These are phyloP conservation scores for Caloenas nicobarica DNA, from an alignment of 2,113 vertebrate species.

Conservation along the genomic window DNA sequence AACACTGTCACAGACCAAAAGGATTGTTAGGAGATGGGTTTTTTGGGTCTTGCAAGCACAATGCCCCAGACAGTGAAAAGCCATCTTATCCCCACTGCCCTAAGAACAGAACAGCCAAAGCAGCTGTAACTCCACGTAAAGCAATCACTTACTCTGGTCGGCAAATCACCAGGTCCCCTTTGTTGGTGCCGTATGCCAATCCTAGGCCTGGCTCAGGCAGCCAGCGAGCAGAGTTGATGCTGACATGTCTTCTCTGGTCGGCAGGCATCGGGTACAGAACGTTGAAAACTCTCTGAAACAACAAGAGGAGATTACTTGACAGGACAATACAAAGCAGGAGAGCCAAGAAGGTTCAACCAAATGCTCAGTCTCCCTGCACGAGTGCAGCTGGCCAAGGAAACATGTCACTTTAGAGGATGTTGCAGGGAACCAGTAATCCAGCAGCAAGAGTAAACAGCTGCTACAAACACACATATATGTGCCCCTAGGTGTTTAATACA, in stretches of 20 bases:
- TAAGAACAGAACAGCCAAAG: not conserved
- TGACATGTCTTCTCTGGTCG: slow-evolving; percentile 96
- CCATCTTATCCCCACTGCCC: not conserved
- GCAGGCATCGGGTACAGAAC: slow-evolving; percentile 99
- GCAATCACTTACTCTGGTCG: slow-evolving; percentile 92
- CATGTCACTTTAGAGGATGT: not conserved
- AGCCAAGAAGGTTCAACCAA: not conserved
- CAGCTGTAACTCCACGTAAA: not conserved
- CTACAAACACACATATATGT: not conserved
- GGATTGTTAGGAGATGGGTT: not conserved
- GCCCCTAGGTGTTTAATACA: not conserved
- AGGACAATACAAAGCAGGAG: not conserved
- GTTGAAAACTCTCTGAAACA: slow-evolving; percentile 94
- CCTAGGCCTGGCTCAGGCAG: slow-evolving; percentile 95
- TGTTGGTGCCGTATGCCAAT: slow-evolving; percentile 97
- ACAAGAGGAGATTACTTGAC: not conserved
- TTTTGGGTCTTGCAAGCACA: not conserved
- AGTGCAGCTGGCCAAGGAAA: not conserved
- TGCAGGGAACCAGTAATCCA: not conserved
- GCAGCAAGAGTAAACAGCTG: not conserved
- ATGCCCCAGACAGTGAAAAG: not conserved
- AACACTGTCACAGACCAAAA: not conserved
- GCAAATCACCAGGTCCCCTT: slow-evolving; percentile 98
- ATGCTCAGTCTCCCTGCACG: not conserved
- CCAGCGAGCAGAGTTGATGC: slow-evolving; percentile 98